Percentiles rank a stretch among this genome's conserved stretches.
Evolutionary conservation across 2,797 vertebrate genomes (phyloP).

Genomic region (Acipenser transmontanus): DNA sequence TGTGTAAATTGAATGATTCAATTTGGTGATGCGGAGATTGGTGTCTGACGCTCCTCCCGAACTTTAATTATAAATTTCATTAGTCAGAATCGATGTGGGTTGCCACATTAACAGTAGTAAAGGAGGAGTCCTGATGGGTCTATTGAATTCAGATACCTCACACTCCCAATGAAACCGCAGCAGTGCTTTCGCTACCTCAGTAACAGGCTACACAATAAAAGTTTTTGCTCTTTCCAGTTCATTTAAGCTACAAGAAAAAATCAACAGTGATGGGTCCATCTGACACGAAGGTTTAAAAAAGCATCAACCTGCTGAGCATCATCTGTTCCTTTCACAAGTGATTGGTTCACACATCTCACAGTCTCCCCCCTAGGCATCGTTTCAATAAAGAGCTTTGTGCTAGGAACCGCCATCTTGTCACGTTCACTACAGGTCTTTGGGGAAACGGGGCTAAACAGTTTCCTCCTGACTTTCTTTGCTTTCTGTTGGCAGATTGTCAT

Average conservation of each 20-base stretch:
- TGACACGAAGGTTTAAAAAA: constrained; percentile 12
- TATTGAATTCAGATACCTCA: background rate
- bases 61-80: too few species aligned
- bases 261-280: constrained; percentile 12
- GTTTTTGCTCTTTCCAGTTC: constrained; percentile 13
- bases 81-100: too few species aligned
- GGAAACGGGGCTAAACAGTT: too few species aligned
- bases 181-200: background rate
- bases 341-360: background rate
- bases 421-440: background rate
- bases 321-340: constrained; percentile 4
- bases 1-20: too few species aligned
- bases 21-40: too few species aligned
- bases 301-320: constrained; percentile 3
- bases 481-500: too few species aligned
- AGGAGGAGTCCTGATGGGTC: too few species aligned
- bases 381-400: too few species aligned
- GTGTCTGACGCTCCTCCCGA: too few species aligned
- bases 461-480: too few species aligned
- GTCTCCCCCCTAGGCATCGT: background rate
- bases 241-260: constrained; percentile 9
- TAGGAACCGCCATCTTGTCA: too few species aligned
- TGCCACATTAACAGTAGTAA: too few species aligned
- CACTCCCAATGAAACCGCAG: constrained; percentile 1
- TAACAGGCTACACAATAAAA: background rate